These are phyloP conservation scores for Zaprionus bogoriensis DNA, from an alignment of 2,888 invertebrate species.

Conservation along the genomic window DNA sequence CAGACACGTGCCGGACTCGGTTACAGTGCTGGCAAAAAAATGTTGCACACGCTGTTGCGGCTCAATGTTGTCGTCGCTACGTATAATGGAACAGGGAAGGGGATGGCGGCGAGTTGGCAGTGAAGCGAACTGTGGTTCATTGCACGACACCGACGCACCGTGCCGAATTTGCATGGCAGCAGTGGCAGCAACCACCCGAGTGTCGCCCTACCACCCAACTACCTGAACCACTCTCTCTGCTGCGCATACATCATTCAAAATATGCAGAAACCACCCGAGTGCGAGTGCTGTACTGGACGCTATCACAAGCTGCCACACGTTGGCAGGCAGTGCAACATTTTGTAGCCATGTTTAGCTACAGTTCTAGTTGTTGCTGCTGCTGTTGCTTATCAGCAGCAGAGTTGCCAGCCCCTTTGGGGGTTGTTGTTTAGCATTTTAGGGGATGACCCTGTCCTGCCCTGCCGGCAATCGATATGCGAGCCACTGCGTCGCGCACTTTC, in stretches of 20 bases:
- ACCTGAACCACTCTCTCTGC: constrained; percentile 17
- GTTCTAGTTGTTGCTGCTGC: neutral
- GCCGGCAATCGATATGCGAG: constrained; percentile 67
- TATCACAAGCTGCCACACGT: constrained; percentile 77
- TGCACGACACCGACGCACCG: constrained; percentile 62
- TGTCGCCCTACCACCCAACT: constrained; percentile 13
- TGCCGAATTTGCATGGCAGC: constrained; percentile 69
- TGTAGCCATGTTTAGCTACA: constrained; percentile 53
- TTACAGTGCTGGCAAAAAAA: constrained; percentile 57
- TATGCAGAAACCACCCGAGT: constrained; percentile 67
- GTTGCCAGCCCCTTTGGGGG: constrained; percentile 51
- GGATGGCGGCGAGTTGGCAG: neutral
- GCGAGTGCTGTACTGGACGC: constrained; percentile 35
- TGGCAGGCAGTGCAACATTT: constrained; percentile 73
- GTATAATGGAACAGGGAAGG: neutral
- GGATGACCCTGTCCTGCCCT: no score
- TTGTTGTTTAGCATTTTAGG: constrained; percentile 68
- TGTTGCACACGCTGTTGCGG: constrained; percentile 38
- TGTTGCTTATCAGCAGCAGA: constrained; percentile 64
- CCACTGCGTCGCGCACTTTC: constrained; percentile 10
- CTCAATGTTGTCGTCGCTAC: constrained; percentile 40
- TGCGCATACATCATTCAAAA: constrained; percentile 70
- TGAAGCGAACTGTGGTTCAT: constrained; percentile 39
- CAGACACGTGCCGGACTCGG: constrained; percentile 72
- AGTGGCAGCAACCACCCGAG: constrained; percentile 13